These are phyloP conservation scores for Neoniphon sammara DNA, from an alignment of 2,797 vertebrate genomes.

Conservation along the genomic window DNA sequence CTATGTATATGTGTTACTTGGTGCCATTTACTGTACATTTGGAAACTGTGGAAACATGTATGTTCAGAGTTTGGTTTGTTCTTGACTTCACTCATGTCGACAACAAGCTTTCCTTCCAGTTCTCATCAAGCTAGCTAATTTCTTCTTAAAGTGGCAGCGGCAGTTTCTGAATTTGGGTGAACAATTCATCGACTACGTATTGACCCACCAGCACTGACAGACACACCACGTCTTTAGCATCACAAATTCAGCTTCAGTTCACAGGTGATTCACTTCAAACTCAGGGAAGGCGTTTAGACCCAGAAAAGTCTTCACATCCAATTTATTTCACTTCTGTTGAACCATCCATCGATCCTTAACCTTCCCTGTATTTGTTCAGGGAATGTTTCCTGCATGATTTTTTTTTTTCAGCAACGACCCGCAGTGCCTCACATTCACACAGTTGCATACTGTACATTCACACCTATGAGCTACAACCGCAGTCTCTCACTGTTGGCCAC, in stretches of 20 bases:
- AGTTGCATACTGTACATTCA: not conserved
- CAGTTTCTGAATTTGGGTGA: not conserved
- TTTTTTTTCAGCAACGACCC: not conserved
- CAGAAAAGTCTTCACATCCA: conserved; percentile 3
- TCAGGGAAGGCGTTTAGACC: conserved; percentile 17
- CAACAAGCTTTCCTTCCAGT: not conserved
- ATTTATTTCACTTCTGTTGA: not conserved
- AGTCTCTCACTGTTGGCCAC: not conserved
- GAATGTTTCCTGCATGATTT: not conserved
- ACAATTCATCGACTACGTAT: not conserved
- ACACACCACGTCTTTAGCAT: not conserved
- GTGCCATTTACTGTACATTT: not conserved
- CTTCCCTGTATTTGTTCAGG: not conserved
- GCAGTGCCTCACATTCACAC: not conserved
- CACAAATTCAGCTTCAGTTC: not conserved
- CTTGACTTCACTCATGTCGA: not conserved
- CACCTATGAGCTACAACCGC: not conserved
- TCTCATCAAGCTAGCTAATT: not conserved
- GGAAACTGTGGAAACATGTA: not conserved
- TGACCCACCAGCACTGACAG: not conserved
- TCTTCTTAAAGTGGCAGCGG: not conserved
- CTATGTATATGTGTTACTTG: conserved; percentile 1
- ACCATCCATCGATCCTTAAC: not conserved
- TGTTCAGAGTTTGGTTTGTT: not conserved
- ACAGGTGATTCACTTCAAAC: not conserved